Percentiles rank a stretch among this genome's conserved stretches.
These are phyloP conservation scores for Mormyrops boulengeri DNA, from an alignment of 2,797 vertebrate species.

Conservation along the genomic window DNA sequence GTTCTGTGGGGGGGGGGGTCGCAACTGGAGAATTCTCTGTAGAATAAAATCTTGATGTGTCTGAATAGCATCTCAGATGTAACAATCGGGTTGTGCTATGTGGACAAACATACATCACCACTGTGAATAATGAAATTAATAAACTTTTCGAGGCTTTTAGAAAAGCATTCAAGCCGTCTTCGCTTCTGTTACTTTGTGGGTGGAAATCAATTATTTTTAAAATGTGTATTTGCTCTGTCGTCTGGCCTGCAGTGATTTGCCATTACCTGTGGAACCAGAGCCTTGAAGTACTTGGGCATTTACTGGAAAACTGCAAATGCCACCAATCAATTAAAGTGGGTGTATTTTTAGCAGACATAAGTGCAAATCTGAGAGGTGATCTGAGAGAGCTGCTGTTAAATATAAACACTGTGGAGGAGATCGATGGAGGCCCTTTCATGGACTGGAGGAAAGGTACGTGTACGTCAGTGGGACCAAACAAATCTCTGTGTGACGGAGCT, in stretches of 20 bases:
- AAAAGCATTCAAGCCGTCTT: neutral
- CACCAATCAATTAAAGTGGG: slow-evolving; percentile 22
- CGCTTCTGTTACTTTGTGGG: neutral
- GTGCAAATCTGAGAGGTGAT: slow-evolving; percentile 40
- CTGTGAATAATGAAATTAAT: slow-evolving; percentile 5
- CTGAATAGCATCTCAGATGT: slow-evolving; percentile 38
- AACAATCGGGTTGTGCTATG: neutral
- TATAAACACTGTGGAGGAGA: slow-evolving; percentile 53
- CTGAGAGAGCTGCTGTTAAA: slow-evolving; percentile 50
- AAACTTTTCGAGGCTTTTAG: slow-evolving; percentile 13
- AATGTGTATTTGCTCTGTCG: neutral
- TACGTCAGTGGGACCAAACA: neutral
- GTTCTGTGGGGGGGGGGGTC: neutral
- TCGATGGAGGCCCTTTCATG: slow-evolving; percentile 41
- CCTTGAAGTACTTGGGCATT: slow-evolving; percentile 7
- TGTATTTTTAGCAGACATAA: slow-evolving; percentile 24
- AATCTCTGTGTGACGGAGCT: neutral
- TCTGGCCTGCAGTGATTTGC: slow-evolving; percentile 1
- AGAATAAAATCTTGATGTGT: slow-evolving; percentile 41
- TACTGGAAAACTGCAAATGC: slow-evolving; percentile 24
- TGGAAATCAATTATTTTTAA: neutral
- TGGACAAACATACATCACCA: slow-evolving; percentile 2
- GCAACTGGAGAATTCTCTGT: slow-evolving; percentile 22
- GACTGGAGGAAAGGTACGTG: neutral
- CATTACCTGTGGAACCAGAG: slow-evolving; percentile 14